phyloP scores from a whole-genome alignment of 1,140 invertebrate species.

The Chionoecetes opilio region DNA sequence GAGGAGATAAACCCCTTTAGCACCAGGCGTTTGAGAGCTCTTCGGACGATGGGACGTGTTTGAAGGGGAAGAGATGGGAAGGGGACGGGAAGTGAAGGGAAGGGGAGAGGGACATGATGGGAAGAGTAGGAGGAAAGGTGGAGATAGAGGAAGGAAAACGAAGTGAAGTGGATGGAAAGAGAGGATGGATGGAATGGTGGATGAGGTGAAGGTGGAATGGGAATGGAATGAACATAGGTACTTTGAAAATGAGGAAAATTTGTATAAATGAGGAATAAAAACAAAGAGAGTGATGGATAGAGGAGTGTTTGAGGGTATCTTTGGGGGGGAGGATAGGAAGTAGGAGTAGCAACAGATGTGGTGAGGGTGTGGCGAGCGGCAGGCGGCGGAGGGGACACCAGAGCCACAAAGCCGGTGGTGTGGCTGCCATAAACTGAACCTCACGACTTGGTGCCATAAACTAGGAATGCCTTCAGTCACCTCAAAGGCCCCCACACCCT shows the following conservation, averaged over 20 bases:
- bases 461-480: too few species aligned
- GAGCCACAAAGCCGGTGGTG: neutral
- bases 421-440: neutral
- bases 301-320: neutral
- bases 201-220: neutral
- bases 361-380: neutral
- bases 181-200: neutral
- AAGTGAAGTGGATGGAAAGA: neutral
- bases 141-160: neutral
- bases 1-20: neutral
- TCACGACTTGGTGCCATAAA: neutral
- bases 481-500: too few species aligned
- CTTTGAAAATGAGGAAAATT: too few species aligned
- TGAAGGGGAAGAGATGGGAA: neutral
- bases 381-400: too few species aligned
- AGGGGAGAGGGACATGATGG: neutral
- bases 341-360: too few species aligned
- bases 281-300: neutral
- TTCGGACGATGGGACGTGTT: neutral
- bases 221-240: neutral
- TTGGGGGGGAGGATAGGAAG: too few species aligned
- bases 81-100: neutral
- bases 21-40: neutral
- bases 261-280: neutral
- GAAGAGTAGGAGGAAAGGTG: neutral